A percentile compares a stretch with the other conserved stretches of the same genome.
phyloP scores from a whole-genome alignment of 2,113 vertebrate species.

The Eretmochelys imbricata region DNA sequence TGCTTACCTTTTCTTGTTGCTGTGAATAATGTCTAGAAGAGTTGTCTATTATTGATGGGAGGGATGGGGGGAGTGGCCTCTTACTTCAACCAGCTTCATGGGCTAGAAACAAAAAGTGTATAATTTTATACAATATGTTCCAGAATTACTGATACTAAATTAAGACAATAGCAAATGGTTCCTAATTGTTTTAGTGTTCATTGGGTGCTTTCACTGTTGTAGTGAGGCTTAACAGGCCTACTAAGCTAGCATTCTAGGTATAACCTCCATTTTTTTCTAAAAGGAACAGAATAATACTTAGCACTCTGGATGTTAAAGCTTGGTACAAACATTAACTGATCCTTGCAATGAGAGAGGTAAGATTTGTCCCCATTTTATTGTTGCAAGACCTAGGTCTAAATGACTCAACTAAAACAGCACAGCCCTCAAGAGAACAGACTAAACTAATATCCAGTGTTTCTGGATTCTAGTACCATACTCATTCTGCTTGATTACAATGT shows the following conservation, averaged over 20 bases:
- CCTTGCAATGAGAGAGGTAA: neutral
- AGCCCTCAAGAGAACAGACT: neutral
- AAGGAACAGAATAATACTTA: conserved; percentile 8
- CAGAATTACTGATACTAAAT: conserved; percentile 43
- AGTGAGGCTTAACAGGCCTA: conserved; percentile 34
- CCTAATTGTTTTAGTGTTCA: conserved; percentile 33
- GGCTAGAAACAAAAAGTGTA: neutral
- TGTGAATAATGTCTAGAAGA: neutral
- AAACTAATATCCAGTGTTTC: conserved; percentile 36
- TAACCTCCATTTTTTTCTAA: conserved; percentile 4
- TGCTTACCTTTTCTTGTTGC: neutral
- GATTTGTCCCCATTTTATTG: conserved; percentile 53
- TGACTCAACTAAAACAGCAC: conserved; percentile 45
- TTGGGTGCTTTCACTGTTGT: conserved; percentile 37
- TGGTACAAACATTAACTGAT: conserved; percentile 8
- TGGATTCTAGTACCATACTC: neutral
- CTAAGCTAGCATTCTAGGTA: conserved; percentile 57
- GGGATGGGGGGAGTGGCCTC: neutral
- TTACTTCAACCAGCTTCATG: neutral
- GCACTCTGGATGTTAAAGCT: conserved; percentile 11
- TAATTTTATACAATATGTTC: conserved; percentile 14
- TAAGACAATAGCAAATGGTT: conserved; percentile 2
- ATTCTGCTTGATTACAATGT: neutral
- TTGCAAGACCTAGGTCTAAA: conserved; percentile 60
- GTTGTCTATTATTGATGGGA: neutral